Evolutionary conservation across 2,113 vertebrate species (phyloP).

Genomic region (Melanocharis versteri): DNA sequence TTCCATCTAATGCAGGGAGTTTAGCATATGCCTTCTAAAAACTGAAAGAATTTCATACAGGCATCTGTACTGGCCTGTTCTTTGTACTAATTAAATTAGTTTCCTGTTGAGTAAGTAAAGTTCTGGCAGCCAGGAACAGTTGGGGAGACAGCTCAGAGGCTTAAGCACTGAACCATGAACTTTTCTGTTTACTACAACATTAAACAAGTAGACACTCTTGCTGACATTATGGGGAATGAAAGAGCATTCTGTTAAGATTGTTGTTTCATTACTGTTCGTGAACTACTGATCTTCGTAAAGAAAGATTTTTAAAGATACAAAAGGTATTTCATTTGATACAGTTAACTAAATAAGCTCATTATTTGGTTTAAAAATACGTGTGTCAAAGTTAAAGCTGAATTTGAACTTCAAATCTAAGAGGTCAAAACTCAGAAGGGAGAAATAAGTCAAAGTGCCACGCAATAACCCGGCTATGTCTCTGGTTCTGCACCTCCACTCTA

Average conservation of each 20-base stretch:
- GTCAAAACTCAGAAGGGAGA: constrained; percentile 15
- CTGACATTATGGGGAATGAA: constrained; percentile 47
- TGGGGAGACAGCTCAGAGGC: constrained; percentile 42
- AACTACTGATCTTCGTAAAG: constrained; percentile 12
- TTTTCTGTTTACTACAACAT: constrained; percentile 53
- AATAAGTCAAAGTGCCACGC: not conserved
- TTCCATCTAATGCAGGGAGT: not conserved
- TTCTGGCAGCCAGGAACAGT: constrained; percentile 37
- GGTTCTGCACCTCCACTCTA: not conserved
- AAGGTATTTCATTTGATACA: constrained; percentile 13
- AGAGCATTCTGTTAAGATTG: constrained; percentile 31
- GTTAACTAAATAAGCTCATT: constrained; percentile 17
- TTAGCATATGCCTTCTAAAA: constrained; percentile 11
- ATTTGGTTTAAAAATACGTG: not conserved
- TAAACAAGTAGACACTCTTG: constrained; percentile 52
- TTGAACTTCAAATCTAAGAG: not conserved
- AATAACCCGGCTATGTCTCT: not conserved
- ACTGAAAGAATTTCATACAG: constrained; percentile 13
- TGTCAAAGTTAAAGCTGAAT: not conserved
- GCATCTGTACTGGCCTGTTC: constrained; percentile 27
- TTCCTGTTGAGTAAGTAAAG: constrained; percentile 62
- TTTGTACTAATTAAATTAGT: constrained; percentile 62
- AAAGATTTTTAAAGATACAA: constrained; percentile 2
- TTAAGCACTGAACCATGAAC: constrained; percentile 58
- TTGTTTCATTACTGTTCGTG: not conserved